phyloP scores from a whole-genome alignment of 2,797 vertebrate species.

The Jordanella pulchra region DNA sequence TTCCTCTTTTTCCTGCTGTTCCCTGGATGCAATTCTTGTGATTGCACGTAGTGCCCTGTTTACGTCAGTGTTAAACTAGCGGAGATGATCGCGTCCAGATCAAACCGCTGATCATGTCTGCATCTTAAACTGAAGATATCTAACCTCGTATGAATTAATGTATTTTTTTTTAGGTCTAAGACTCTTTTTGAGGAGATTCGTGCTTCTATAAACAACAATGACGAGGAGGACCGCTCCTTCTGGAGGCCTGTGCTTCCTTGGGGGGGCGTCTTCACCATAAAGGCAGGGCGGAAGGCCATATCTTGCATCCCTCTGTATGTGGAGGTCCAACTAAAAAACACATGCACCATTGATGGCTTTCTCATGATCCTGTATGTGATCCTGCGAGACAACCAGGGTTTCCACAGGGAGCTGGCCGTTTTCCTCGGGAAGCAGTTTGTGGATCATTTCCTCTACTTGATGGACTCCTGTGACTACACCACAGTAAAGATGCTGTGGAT shows the following conservation, averaged over 20 bases:
- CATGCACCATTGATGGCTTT: slow-evolving; percentile 92
- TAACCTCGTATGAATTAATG: neutral
- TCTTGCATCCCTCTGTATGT: slow-evolving; percentile 90
- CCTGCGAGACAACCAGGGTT: slow-evolving; percentile 86
- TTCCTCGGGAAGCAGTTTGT: slow-evolving; percentile 88
- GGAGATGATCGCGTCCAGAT: too few species aligned
- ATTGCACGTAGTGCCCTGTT: slow-evolving; percentile 5
- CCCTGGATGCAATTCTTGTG: neutral
- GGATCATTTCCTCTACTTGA: slow-evolving; percentile 88
- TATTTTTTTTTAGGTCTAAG: slow-evolving; percentile 80
- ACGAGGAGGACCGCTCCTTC: slow-evolving; percentile 87
- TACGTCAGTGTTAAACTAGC: slow-evolving; percentile 4
- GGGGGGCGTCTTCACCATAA: slow-evolving; percentile 89
- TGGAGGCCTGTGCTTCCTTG: slow-evolving; percentile 92
- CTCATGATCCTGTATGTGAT: slow-evolving; percentile 92
- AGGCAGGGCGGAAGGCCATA: slow-evolving; percentile 87
- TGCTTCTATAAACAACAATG: slow-evolving; percentile 88
- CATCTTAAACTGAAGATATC: neutral
- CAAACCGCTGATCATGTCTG: neutral
- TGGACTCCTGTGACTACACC: slow-evolving; percentile 90
- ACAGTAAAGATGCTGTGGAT: slow-evolving; percentile 93
- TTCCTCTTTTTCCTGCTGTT: neutral
- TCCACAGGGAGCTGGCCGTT: slow-evolving; percentile 84
- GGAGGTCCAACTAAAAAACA: slow-evolving; percentile 89
- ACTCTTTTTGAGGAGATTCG: slow-evolving; percentile 93